These are phyloP conservation scores for Helicoverpa zea DNA, from an alignment of 1,140 invertebrate species.

Conservation along the genomic window DNA sequence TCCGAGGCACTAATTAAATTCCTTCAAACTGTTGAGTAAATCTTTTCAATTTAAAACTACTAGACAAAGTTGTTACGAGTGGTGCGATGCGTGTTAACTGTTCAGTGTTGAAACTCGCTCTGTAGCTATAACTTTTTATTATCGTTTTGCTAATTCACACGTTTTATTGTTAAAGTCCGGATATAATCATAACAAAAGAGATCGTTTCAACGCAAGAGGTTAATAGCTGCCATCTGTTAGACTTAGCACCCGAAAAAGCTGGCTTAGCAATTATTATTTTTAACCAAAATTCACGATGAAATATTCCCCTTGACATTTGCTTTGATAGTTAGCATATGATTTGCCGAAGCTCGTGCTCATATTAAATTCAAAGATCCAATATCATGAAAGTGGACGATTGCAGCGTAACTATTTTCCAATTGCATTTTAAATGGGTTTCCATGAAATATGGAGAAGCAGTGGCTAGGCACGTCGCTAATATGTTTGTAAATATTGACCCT, in stretches of 20 bases:
- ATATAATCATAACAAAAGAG: slow-evolving; percentile 2
- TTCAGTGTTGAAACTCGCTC: slow-evolving; percentile 27
- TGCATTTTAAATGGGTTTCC: background rate
- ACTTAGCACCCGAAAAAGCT: background rate
- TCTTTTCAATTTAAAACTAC: slow-evolving; percentile 58
- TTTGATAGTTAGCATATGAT: background rate
- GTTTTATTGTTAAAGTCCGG: slow-evolving; percentile 18
- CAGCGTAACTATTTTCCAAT: slow-evolving; percentile 14
- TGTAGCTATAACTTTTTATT: slow-evolving; percentile 14
- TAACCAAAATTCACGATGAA: background rate
- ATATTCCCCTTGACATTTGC: background rate
- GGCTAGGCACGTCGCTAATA: slow-evolving; percentile 4
- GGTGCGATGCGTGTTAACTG: slow-evolving; percentile 31
- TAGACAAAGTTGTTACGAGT: slow-evolving; percentile 47
- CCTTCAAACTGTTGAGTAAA: slow-evolving; percentile 61
- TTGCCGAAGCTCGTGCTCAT: background rate
- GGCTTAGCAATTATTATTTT: background rate
- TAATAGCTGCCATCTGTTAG: background rate
- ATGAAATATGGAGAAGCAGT: slow-evolving; percentile 11
- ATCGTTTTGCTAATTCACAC: slow-evolving; percentile 31
- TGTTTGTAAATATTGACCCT: slow-evolving; percentile 10
- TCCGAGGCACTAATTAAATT: slow-evolving; percentile 73
- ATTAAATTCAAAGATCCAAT: background rate
- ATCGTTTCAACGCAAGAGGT: slow-evolving; percentile 7
- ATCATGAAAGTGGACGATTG: slow-evolving; percentile 6